Evolutionary conservation across 92 coral and sea anemone species (phyloP).

Genomic region (Umimayanthus kanabou): DNA sequence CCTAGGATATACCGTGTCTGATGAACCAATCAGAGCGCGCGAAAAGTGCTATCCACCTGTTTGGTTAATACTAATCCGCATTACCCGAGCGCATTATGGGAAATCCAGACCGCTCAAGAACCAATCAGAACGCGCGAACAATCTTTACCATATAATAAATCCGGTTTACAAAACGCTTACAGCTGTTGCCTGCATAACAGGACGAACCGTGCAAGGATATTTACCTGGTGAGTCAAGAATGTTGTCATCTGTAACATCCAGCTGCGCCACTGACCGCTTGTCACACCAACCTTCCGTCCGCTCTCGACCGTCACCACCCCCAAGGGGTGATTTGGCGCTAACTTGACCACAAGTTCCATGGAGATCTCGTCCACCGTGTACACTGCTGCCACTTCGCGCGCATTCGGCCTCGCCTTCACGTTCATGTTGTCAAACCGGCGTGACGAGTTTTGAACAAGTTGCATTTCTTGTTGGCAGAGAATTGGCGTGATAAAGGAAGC

Average conservation of each 20-base stretch:
- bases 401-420: constrained; percentile 88
- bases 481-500: constrained; percentile 76
- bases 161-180: not conserved
- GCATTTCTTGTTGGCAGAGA: constrained; percentile 90
- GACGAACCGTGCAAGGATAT: not conserved
- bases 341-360: constrained; percentile 95
- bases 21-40: too few species aligned
- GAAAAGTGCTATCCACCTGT: too few species aligned
- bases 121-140: too few species aligned
- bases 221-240: constrained; percentile 92
- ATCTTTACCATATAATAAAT: too few species aligned
- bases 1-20: too few species aligned
- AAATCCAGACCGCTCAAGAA: too few species aligned
- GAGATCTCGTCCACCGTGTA: constrained; percentile 96
- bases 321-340: constrained; percentile 91
- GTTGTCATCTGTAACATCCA: constrained; percentile 99
- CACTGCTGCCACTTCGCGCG: constrained; percentile 98
- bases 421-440: constrained; percentile 88
- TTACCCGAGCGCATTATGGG: too few species aligned
- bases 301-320: constrained; percentile 92
- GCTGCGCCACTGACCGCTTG: constrained; percentile 90
- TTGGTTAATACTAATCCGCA: too few species aligned
- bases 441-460: constrained; percentile 79
- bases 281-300: constrained; percentile 91
- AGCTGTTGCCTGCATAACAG: not conserved